Evolutionary conservation across 2,888 invertebrate species (phyloP).

Genomic region (Lasioglossum leucozonium): DNA sequence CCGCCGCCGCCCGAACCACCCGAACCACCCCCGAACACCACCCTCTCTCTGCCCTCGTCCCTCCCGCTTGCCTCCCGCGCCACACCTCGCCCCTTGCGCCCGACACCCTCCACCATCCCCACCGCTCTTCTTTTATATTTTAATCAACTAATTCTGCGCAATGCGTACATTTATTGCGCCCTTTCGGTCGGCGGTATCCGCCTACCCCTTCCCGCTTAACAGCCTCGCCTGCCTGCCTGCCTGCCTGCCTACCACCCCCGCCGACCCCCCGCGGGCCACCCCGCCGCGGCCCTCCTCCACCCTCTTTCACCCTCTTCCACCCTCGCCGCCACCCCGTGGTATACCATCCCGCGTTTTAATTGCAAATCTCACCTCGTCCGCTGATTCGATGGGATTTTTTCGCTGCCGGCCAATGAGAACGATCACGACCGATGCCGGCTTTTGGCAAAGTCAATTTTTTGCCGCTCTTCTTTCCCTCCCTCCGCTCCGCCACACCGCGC

Average conservation of each 20-base stretch:
- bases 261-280: conserved; percentile 47
- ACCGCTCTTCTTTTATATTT: conserved; percentile 83
- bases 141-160: conserved; percentile 85
- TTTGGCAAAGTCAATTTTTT: conserved; percentile 74
- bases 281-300: conserved; percentile 47
- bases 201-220: conserved; percentile 65
- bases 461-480: conserved; percentile 70
- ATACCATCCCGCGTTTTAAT: conserved; percentile 81
- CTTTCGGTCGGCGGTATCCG: conserved; percentile 74
- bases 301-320: conserved; percentile 51
- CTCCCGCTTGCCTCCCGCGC: conserved; percentile 28
- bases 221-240: conserved; percentile 36
- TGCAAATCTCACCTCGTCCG: conserved; percentile 81
- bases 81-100: conserved; percentile 49
- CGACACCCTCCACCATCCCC: conserved; percentile 69
- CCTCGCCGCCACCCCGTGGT: conserved; percentile 70
- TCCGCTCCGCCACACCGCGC: conserved; percentile 39
- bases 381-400: conserved; percentile 83
- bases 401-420: conserved; percentile 81
- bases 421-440: conserved; percentile 77
- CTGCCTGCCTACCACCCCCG: conserved; percentile 41
- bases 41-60: conserved; percentile 28
- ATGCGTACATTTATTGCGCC: conserved; percentile 83
- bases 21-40: conserved; percentile 47
- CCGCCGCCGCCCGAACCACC: conserved; percentile 53